Percentiles rank a stretch among this genome's conserved stretches.
Conservation (phyloP, 37 sponge, comb jelly and placozoan species). For the Hormiphora californensis region DNA sequence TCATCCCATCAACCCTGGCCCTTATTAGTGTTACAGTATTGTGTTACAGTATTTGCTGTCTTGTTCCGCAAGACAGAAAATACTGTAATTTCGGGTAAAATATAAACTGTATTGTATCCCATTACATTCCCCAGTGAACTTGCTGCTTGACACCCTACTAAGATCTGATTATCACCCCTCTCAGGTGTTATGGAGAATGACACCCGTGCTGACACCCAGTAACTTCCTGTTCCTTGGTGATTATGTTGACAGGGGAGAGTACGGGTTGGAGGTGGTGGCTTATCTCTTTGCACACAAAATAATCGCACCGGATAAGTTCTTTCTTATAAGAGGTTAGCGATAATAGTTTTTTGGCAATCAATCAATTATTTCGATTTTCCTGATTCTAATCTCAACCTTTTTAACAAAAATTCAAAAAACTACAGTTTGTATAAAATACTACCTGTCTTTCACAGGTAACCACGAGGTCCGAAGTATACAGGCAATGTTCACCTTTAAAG, state of each 20-base stretch:
- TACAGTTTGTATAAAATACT: background rate
- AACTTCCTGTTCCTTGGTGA: constrained; percentile 91
- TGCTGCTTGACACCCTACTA: no score
- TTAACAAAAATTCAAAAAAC: background rate
- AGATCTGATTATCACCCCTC: background rate
- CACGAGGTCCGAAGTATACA: constrained; percentile 85
- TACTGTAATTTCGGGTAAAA: no score
- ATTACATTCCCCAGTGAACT: no score
- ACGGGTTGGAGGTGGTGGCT: constrained; percentile 89
- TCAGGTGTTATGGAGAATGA: constrained; percentile 83
- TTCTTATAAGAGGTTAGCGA: constrained; percentile 72
- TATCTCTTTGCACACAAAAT: constrained; percentile 93
- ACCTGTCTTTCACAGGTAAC: constrained; percentile 58
- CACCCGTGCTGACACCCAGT: constrained; percentile 81
- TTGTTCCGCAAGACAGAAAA: no score
- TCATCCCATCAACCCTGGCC: background rate
- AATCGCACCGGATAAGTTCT: constrained; percentile 75
- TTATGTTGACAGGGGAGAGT: constrained; percentile 85
- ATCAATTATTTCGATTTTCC: background rate
- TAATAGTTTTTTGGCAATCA: background rate
- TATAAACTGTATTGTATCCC: no score
- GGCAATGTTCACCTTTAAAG: constrained; percentile 73
- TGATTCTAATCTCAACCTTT: background rate
- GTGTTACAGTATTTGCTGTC: no score
- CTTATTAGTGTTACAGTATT: background rate